Base-by-base conservation (phyloP, 2,888 invertebrate genomes). In the Epinotia bilunana region DNA sequence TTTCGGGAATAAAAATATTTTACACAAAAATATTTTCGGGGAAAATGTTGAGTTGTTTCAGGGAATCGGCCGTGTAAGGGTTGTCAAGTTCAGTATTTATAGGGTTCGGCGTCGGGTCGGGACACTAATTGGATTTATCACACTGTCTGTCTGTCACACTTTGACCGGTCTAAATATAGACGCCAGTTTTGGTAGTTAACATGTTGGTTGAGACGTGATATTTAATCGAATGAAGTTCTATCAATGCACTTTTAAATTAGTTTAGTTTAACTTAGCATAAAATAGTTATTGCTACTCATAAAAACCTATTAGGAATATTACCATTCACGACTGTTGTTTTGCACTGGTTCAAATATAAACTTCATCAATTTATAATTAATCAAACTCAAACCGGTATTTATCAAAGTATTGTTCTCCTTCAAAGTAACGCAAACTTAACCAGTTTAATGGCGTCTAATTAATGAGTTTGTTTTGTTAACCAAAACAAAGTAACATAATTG, bases 1-100 rank as follows among this genome's bases (percentile, higher is more conserved):
- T 55, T 72, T 67, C 73, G 28, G 73, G 77, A 79, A 73, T 75
- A 78, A 77, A 77, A 76, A 78, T 72, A 74, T 77, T 78, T 62
- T 78, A 72, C 58, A 58, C 76, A 74, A 77, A 77, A 73, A 74
- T 65, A 71, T 65, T 74, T 74, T 67, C 73, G 4, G 68, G 73
- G 68, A 78, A 74, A 65, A 77, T 75, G 65, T 77, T 70, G 77
- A 79, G 70, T 53, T 65, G 72, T 68, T 72, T 67, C 23, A 20
- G 58, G 46, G 70, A 69, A 49, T 49, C 74, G 55, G 49, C 49
- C 43, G 33, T 11, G 74, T 23, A 43, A 58, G 53, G 60, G 65
- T 67, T 72, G 67, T 72, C 70, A 60, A 39, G 64, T 74, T 60
- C 70, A 60, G 70, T 74, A 74, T 74, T 74, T 74, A 74, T 71